These are phyloP conservation scores for Pachyramphus minor DNA, from an alignment of 2,113 vertebrate species.

Conservation along the genomic window DNA sequence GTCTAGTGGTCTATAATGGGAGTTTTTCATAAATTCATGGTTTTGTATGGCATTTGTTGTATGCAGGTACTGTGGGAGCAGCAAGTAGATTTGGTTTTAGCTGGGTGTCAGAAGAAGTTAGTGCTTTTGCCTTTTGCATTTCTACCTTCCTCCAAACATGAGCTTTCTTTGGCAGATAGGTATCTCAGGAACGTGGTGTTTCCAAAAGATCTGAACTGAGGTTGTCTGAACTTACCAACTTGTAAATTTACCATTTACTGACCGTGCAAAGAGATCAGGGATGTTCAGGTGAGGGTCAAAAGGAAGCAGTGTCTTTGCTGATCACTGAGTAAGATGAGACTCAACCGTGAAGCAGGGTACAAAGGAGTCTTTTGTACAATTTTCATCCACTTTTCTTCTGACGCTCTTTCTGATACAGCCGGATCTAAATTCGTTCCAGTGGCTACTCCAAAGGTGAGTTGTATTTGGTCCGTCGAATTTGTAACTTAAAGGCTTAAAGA, in stretches of 20 bases:
- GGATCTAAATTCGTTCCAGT: neutral
- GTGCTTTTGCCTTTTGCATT: neutral
- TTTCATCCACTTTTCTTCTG: neutral
- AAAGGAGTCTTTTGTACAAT: neutral
- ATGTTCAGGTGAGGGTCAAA: neutral
- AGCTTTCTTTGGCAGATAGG: neutral
- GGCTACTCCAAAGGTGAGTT: neutral
- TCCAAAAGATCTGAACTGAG: neutral
- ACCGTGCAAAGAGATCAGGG: neutral
- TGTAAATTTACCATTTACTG: neutral
- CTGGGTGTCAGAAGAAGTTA: neutral
- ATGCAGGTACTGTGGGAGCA: neutral
- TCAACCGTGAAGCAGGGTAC: neutral
- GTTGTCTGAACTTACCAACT: neutral
- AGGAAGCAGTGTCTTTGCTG: neutral
- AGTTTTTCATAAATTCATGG: neutral
- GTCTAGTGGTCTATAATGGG: neutral
- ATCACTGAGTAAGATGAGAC: neutral
- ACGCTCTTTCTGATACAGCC: neutral
- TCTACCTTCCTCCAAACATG: neutral
- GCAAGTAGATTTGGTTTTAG: neutral
- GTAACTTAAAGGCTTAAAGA: slow-evolving; percentile 3
- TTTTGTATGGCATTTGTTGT: neutral
- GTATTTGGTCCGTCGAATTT: neutral
- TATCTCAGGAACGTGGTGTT: neutral